Evolutionary conservation across 2,888 invertebrate species (phyloP), one percentile per base, ranked within the genome.

Genomic region (Dioctria rufipes): DNA sequence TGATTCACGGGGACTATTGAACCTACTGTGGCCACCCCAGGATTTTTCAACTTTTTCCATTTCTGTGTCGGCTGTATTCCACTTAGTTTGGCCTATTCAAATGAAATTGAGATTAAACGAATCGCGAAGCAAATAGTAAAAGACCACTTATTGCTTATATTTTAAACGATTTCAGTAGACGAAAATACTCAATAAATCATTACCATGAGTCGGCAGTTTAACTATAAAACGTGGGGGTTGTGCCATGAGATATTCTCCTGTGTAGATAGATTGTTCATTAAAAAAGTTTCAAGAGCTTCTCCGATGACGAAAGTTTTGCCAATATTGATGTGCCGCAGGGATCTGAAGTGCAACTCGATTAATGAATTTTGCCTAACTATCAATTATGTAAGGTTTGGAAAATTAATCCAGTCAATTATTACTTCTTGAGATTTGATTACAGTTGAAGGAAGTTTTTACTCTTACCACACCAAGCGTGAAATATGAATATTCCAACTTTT

Each of bases 151-250:
- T 69, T 78, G 81, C 37, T 61, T 49, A 61, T 77, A 54, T 63
- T 66, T 77, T 61, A 63, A 63, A 77, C 77, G 61, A 63, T 49
- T 77, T 63, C 49, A 77, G 25, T 39, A 78, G 49, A 46, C 60
- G 42, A 80, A 69, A 66, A 54, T 60, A 63, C 80, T 63, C 78
- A 78, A 82, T 82, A 82, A 82, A 82, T 82, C 81, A 82, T 78
- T 80, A 71, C 80, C 81, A 75, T 82, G 81, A 82, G 63, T 82
- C 80, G 65, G 73, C 80, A 80, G 78, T 82, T 80, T 80, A 69
- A 82, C 80, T 80, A 25, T 80, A 54, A 71, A 80, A 71, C 69
- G 6, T 43, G 78, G 58, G 42, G n/a, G 51, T n/a, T 6, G 8
- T 4, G 54, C 54, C 4, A 54, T 11, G 58, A 51, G 42, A 40